Percentiles rank a stretch among this genome's conserved stretches.
Conservation (phyloP, 2,888 invertebrate genomes). For the Chymomyza fuscimana region DNA sequence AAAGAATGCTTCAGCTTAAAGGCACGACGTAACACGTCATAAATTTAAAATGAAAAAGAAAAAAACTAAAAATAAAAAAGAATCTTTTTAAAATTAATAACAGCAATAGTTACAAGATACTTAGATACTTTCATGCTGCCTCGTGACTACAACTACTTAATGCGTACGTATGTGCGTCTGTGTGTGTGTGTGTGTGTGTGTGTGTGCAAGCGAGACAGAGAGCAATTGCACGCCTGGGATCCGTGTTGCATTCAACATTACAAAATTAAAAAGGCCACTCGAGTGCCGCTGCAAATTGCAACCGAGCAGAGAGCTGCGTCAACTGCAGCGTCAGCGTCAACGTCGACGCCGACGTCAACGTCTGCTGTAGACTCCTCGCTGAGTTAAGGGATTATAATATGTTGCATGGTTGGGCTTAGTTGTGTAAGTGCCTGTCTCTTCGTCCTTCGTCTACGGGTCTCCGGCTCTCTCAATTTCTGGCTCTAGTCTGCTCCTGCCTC, state of each 20-base stretch:
- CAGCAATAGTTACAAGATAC: constrained; percentile 13
- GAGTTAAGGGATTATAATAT: constrained; percentile 48
- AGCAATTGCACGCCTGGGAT: constrained; percentile 3
- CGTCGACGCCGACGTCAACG: background rate
- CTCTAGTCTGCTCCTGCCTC: background rate
- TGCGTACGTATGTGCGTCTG: background rate
- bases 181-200: no score
- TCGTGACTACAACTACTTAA: constrained; percentile 52
- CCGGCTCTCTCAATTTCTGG: background rate
- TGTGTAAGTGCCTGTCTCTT: constrained; percentile 47
- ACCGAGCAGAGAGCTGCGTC: background rate
- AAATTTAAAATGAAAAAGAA: constrained; percentile 64
- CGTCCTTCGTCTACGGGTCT: constrained; percentile 7
- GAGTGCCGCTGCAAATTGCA: constrained; percentile 21
- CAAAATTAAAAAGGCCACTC: constrained; percentile 12
- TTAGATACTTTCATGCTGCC: constrained; percentile 22
- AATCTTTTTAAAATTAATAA: constrained; percentile 34
- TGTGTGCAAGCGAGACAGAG: background rate
- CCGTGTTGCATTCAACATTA: background rate
- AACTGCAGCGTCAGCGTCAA: background rate
- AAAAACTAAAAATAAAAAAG: constrained; percentile 21
- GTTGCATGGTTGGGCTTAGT: constrained; percentile 53
- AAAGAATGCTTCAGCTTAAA: constrained; percentile 16
- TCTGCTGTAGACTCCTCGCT: constrained; percentile 29
- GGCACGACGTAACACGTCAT: constrained; percentile 48